A percentile compares a stretch with the other conserved stretches of the same genome.
Conservation (phyloP, 2,888 invertebrate genomes). For the Asteroscopus sphinx region DNA sequence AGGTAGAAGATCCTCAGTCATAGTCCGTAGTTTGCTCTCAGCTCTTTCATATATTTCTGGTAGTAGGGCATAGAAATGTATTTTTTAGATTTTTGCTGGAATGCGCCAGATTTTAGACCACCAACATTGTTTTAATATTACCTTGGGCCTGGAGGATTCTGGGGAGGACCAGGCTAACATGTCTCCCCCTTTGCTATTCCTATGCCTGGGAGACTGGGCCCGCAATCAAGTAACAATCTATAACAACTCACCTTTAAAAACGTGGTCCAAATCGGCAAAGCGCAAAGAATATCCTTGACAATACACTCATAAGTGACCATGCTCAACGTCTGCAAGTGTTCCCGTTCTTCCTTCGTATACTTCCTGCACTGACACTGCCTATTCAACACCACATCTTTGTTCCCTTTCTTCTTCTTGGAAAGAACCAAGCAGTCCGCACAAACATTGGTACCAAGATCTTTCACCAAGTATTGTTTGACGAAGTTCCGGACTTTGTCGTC, state of each 20-base stretch:
- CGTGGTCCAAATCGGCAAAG: constrained; percentile 93
- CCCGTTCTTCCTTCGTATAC: constrained; percentile 81
- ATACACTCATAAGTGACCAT: constrained; percentile 95
- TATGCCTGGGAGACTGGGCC: too few relatives aligned
- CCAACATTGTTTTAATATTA: too few relatives aligned
- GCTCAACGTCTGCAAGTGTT: constrained; percentile 90
- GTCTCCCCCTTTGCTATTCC: too few relatives aligned
- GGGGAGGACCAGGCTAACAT: too few relatives aligned
- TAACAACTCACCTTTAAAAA: constrained; percentile 90
- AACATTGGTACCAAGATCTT: constrained; percentile 56
- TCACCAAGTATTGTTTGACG: constrained; percentile 91
- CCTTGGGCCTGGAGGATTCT: too few relatives aligned
- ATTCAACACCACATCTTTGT: constrained; percentile 61
- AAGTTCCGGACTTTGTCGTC: constrained; percentile 93
- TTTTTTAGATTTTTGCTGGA: too few relatives aligned
- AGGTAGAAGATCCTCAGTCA: too few relatives aligned
- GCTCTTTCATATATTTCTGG: too few relatives aligned
- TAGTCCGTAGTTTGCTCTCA: too few relatives aligned
- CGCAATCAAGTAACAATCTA: not conserved
- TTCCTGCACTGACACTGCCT: constrained; percentile 73
- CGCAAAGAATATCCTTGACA: constrained; percentile 93
- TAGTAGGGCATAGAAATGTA: too few relatives aligned
- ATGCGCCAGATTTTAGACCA: too few relatives aligned
- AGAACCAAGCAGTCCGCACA: constrained; percentile 70
- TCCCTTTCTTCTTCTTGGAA: constrained; percentile 62